Evolutionary conservation across 2,797 vertebrate species (phyloP).

Genomic region (Manis pentadactyla): DNA sequence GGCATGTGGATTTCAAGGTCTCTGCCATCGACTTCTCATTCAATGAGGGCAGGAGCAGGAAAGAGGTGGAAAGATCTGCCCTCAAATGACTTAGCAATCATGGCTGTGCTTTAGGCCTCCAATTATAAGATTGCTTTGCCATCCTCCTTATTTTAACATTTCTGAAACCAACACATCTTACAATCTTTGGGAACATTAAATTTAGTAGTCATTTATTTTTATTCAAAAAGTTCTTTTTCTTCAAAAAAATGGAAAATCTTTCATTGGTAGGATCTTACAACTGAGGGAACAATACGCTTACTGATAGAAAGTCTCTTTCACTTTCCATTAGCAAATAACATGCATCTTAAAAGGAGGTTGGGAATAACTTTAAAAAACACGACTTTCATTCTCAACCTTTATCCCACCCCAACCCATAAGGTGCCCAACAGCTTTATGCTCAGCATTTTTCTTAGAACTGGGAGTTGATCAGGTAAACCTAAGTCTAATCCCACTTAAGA

Average conservation of each 20-base stretch:
- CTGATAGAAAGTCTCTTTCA: conserved; percentile 21
- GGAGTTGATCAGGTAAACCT: not conserved
- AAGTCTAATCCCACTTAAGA: not conserved
- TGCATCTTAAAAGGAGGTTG: not conserved
- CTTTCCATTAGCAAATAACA: not conserved
- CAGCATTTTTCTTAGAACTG: not conserved
- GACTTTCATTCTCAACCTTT: not conserved
- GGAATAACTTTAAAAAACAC: not conserved
- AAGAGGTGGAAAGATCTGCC: not conserved
- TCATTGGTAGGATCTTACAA: conserved; percentile 1
- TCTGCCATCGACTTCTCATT: not conserved
- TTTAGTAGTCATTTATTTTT: not conserved
- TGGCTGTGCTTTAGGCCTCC: not conserved
- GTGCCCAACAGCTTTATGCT: not conserved
- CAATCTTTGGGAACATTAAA: not conserved
- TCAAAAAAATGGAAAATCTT: conserved; percentile 35
- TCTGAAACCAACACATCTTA: conserved; percentile 48
- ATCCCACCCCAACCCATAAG: too few relatives aligned
- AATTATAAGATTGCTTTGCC: not conserved
- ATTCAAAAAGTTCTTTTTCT: conserved; percentile 33
- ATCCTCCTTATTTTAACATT: conserved; percentile 4
- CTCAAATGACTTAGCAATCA: not conserved
- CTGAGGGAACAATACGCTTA: not conserved
- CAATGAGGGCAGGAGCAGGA: not conserved
- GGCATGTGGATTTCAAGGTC: not conserved